These are phyloP conservation scores for Cataglyphis rosenhaueri DNA, from an alignment of 2,888 invertebrate species.

Conservation along the genomic window DNA sequence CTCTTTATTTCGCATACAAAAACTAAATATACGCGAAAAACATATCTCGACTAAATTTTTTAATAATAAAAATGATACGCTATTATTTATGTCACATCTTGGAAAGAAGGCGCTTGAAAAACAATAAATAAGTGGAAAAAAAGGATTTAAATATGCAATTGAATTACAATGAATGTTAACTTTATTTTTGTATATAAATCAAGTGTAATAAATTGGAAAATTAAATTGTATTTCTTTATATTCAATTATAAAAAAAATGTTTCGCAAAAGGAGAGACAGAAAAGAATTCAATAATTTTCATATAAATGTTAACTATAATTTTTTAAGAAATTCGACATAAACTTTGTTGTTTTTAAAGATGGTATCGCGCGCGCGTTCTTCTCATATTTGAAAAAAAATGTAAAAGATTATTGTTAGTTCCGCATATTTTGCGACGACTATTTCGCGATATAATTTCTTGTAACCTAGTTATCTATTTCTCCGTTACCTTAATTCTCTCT, in stretches of 20 bases:
- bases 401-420: slow-evolving; percentile 29
- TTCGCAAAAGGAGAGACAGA: neutral
- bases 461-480: slow-evolving; percentile 11
- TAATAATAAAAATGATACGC: neutral
- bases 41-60: neutral
- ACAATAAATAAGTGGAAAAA: neutral
- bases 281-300: neutral
- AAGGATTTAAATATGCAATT: neutral
- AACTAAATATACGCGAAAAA: neutral
- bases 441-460: slow-evolving; percentile 41
- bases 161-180: neutral
- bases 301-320: neutral
- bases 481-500: neutral
- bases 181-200: neutral
- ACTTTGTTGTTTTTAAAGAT: neutral
- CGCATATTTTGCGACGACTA: slow-evolving; percentile 36
- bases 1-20: neutral
- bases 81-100: neutral
- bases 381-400: neutral
- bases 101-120: neutral
- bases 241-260: neutral
- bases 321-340: neutral
- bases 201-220: neutral
- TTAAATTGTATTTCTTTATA: neutral
- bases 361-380: neutral